phyloP scores from a whole-genome alignment of 2,113 vertebrate species.

The Ictidomys tridecemlineatus region DNA sequence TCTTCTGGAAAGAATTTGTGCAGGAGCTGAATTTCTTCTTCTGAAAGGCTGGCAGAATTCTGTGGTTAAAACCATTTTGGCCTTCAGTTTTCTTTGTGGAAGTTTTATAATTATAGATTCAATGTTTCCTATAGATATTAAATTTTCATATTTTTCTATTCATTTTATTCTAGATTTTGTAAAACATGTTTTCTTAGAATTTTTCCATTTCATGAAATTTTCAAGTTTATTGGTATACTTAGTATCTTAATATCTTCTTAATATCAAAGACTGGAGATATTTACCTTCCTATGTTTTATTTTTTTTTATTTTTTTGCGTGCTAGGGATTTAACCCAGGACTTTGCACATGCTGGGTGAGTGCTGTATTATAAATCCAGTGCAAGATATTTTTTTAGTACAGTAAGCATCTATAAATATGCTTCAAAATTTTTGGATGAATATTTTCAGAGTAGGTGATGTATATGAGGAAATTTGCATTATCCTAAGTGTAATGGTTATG shows the following conservation, averaged over 20 bases:
- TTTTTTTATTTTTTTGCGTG: background rate
- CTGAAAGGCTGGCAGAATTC: background rate
- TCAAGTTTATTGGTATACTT: background rate
- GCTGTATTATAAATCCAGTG: background rate
- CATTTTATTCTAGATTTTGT: background rate
- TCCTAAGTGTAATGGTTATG: background rate
- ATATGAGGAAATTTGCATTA: background rate
- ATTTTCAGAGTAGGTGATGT: background rate
- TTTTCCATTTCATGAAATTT: background rate
- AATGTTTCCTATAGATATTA: background rate
- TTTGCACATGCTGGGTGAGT: background rate
- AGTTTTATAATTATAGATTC: background rate
- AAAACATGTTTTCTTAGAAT: background rate
- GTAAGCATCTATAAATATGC: background rate
- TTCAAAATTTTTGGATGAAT: background rate
- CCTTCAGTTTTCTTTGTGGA: background rate
- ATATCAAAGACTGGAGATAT: background rate
- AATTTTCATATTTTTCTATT: background rate
- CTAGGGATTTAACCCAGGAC: background rate
- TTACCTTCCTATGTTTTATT: background rate
- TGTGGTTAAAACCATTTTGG: background rate
- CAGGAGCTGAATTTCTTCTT: background rate
- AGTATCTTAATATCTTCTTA: background rate
- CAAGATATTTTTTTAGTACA: background rate
- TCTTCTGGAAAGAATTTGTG: background rate